Conservation (phyloP, 2,888 invertebrate species). For the Hypena proboscidalis region DNA sequence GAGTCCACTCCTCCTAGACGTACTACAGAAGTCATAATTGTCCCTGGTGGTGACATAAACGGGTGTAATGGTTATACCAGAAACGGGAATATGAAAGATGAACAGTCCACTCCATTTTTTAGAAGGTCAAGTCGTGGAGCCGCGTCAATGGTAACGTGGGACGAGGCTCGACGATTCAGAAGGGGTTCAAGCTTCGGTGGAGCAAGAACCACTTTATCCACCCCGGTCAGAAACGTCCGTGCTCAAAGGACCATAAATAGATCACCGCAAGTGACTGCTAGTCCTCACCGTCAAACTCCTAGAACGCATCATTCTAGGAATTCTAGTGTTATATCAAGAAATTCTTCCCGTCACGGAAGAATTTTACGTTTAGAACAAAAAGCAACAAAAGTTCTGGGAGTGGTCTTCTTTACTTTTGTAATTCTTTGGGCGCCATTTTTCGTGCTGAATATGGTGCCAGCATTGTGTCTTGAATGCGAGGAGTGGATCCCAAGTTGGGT, state of each 20-base stretch:
- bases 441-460: conserved; percentile 93
- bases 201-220: conserved; percentile 86
- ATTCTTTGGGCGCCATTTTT: conserved; percentile 98
- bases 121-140: conserved; percentile 86
- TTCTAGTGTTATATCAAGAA: conserved; percentile 92
- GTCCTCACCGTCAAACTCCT: conserved; percentile 80
- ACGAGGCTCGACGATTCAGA: conserved; percentile 86
- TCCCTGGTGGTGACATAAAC: conserved; percentile 82
- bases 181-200: conserved; percentile 90
- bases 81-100: conserved; percentile 69
- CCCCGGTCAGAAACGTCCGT: conserved; percentile 75
- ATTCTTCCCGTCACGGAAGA: conserved; percentile 92
- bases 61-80: conserved; percentile 71
- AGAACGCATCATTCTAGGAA: conserved; percentile 91
- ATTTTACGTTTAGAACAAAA: conserved; percentile 96
- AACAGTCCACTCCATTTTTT: conserved; percentile 77
- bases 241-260: conserved; percentile 68
- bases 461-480: conserved; percentile 93
- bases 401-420: conserved; percentile 97
- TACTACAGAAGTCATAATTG: conserved; percentile 81
- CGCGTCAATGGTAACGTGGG: conserved; percentile 92
- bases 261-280: conserved; percentile 65
- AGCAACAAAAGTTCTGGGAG: conserved; percentile 97
- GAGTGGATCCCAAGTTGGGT: conserved; percentile 91
- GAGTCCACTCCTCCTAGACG: conserved; percentile 83